Base-by-base conservation (phyloP, 1,140 invertebrate species). In the Drosophila oshimai region DNA sequence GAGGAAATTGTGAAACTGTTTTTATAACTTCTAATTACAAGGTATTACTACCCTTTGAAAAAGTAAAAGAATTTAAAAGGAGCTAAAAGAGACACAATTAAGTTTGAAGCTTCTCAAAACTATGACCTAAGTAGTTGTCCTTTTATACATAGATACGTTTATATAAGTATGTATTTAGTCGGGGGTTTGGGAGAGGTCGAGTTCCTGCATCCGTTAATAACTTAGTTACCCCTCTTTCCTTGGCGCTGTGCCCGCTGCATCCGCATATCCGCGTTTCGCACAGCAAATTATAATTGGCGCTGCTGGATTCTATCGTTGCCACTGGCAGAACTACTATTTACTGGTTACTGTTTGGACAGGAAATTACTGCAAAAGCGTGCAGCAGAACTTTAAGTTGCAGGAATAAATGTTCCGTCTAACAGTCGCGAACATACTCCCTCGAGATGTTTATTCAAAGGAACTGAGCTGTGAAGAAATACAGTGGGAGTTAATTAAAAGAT, bases 221-320 rank as follows among this genome's bases (percentile, higher is more conserved):
- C 72, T 81, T 55, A 81, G 77, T 81, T 81, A 73, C 72, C 34
- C 42, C 20, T 41, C 41, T 34, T 45, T 55, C 46, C 77, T 72
- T 81, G 64, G 71, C 71, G 37, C 41, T 73, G 46, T 73, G 65
- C 78, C 53, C 72, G 39, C 53, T 34, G 34, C 62, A 65, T 65
- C 53, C 54, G 44, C 55, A 29, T 29, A 39, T 60, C 34, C 55
- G 46, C 55, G 34, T 15, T 18, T 65, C 58, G 26, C 39, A 76
- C 64, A 39, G 67, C 64, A 70, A 70, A 71, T 80, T 76, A 81
- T 81, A 80, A 80, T 80, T 80, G 77, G 72, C 65, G 60, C 50
- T 65, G 57, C 53, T 28, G 53, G 58, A 33, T 65, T 28, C 42
- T 31, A 26, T 3, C 34, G 34, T 58, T 64, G 61, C 61, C 60